Evolutionary conservation across 2,888 invertebrate species (phyloP).

Genomic region (Brenthis hecate): DNA sequence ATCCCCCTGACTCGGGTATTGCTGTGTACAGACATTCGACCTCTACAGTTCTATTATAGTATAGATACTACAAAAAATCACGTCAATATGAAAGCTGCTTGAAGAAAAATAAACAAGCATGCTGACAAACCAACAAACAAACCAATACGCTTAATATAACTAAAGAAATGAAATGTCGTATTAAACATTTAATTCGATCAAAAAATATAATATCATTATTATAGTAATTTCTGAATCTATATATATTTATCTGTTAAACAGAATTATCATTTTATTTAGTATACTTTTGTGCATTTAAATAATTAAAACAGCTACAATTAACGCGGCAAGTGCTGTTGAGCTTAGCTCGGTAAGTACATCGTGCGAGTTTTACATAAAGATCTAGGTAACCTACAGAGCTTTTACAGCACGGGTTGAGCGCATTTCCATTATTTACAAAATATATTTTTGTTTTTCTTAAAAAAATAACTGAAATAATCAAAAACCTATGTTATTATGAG

Average conservation of each 20-base stretch:
- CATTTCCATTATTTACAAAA: constrained; percentile 17
- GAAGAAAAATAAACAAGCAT: too few species aligned
- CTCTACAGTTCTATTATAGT: too few species aligned
- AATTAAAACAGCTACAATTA: constrained; percentile 27
- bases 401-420: constrained; percentile 9
- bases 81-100: too few species aligned
- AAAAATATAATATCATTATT: too few species aligned
- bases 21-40: too few species aligned
- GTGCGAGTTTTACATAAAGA: constrained; percentile 26
- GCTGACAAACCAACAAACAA: too few species aligned
- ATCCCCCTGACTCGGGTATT: too few species aligned
- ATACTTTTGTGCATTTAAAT: constrained; percentile 25
- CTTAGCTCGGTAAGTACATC: constrained; percentile 10
- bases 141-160: too few species aligned
- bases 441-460: constrained; percentile 1
- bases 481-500: not conserved
- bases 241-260: not conserved
- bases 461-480: not conserved
- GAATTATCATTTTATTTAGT: constrained; percentile 25
- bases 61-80: too few species aligned
- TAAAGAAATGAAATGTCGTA: too few species aligned
- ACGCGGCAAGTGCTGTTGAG: constrained; percentile 21
- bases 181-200: too few species aligned
- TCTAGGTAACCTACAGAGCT: constrained; percentile 23
- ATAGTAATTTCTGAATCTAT: too few species aligned